A percentile compares a stretch with the other conserved stretches of the same genome.
These are phyloP conservation scores for Artibeus lituratus DNA, from an alignment of 2,797 vertebrate species.

Conservation along the genomic window DNA sequence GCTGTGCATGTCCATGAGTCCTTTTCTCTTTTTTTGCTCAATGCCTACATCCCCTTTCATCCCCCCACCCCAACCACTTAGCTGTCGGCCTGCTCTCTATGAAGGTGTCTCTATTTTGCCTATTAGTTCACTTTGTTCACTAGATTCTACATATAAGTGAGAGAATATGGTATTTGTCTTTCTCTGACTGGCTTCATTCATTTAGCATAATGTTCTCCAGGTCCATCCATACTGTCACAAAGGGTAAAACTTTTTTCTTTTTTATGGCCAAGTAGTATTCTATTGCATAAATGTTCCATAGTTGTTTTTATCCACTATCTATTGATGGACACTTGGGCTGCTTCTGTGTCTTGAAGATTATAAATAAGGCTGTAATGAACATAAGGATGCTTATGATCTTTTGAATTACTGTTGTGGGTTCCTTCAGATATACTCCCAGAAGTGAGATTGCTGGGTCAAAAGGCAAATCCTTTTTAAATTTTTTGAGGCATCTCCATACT, in stretches of 20 bases:
- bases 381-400: neutral
- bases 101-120: neutral
- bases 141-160: neutral
- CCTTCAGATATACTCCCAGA: neutral
- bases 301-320: neutral
- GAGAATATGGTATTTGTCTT: no score
- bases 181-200: neutral
- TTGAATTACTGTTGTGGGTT: neutral
- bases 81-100: neutral
- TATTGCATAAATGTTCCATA: neutral
- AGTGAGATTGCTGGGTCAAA: neutral
- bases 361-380: no score
- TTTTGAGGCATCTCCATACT: neutral
- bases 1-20: neutral
- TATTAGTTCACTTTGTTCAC: neutral
- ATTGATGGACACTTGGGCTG: neutral
- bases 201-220: neutral
- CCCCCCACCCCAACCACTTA: neutral
- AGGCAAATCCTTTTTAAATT: neutral
- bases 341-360: neutral
- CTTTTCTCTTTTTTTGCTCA: neutral
- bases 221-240: neutral
- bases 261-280: neutral
- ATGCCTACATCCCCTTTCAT: neutral
- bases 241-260: neutral